These are phyloP conservation scores for Sphyrna mokarran DNA, from an alignment of 2,113 vertebrate species.

Conservation along the genomic window DNA sequence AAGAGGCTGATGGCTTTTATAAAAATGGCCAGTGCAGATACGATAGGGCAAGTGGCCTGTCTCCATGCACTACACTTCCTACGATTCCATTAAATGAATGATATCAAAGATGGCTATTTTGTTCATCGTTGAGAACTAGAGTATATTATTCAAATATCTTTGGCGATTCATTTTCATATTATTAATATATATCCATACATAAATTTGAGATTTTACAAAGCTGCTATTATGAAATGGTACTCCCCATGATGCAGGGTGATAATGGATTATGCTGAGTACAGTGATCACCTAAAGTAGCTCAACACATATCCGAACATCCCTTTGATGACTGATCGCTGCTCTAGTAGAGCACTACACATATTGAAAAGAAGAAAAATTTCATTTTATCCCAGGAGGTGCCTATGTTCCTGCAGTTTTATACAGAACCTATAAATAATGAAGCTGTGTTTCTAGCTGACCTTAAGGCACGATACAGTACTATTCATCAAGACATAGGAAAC, in stretches of 20 bases:
- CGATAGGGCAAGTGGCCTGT: too few relatives aligned
- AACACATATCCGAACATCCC: not conserved
- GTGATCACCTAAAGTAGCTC: not conserved
- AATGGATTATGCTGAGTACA: not conserved
- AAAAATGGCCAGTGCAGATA: too few relatives aligned
- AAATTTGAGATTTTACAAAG: not conserved
- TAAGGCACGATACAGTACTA: not conserved
- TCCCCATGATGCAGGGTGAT: not conserved
- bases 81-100: too few relatives aligned
- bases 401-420: not conserved
- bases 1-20: too few relatives aligned
- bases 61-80: too few relatives aligned
- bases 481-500: not conserved
- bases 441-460: not conserved
- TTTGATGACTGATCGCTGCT: not conserved
- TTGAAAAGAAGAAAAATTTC: not conserved
- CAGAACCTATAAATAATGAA: not conserved
- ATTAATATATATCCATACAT: not conserved
- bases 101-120: not conserved
- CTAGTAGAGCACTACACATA: not conserved
- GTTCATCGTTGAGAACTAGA: not conserved
- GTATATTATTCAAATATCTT: not conserved
- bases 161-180: not conserved
- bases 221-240: not conserved
- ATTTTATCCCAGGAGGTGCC: not conserved